Base-by-base conservation (phyloP, 1,140 invertebrate species). In the Pseudomyrmex flavicornis region DNA sequence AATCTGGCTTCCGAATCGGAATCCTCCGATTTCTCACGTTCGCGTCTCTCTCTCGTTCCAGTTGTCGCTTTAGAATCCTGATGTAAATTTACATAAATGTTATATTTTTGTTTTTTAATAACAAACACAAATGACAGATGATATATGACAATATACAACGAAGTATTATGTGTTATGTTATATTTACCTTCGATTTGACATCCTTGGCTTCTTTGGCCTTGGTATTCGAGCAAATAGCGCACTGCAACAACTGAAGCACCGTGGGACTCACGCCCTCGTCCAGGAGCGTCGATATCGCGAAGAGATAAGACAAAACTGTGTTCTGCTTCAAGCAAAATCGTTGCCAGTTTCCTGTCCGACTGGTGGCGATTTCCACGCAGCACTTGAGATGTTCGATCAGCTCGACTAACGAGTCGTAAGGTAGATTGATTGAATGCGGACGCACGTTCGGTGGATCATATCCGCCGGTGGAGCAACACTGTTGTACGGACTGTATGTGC, bases 271-370 rank as follows among this genome's bases (percentile, higher is more conserved):
- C 98, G 61, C 98, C 98, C 95, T 99, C 98, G 92, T 99, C 98
- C 46, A 99, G 94, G 46, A 97, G 94, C 26, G 95, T 94, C 0
- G 94, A 94, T 46, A 94, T 92, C 1, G 91, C 92, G 52, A 94
- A 94, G 8, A 94, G 80, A 82, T 94, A 94, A 0, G 93, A 94
- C 0, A 94, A 70, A 26, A 99, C 95, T 0, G 98, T 96, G 87
- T 96, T 95, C 85, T 98, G 96, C 35, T 96, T 95, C 12, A 96
- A 93, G 92, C 98, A 99, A 93, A 98, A 98, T 89, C 97, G 96
- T 93, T 99, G 98, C 99, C 99, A 99, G 94, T 99, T 99, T 75
- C 97, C 96, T 0, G 98, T 98, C n/a, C 98, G 96, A 87, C 96
- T 97, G 15, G 97, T 96, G 22, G 98, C 98, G 82, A 99, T 98